Evolutionary conservation across 2,113 vertebrate genomes (phyloP).

Genomic region (Cettia cetti): DNA sequence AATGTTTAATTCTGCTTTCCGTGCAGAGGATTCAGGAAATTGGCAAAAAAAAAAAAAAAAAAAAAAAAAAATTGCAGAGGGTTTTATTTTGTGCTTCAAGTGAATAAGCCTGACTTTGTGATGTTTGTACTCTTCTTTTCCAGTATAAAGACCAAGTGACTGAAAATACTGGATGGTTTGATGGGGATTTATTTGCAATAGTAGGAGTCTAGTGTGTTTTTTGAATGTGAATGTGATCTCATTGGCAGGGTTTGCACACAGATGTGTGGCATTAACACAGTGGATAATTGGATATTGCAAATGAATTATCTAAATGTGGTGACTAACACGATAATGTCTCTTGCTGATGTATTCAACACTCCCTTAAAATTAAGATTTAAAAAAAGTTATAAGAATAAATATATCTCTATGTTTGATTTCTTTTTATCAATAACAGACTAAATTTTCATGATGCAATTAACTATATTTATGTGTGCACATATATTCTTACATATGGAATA

Average conservation of each 20-base stretch:
- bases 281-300: slow-evolving; percentile 67
- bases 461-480: neutral
- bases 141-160: neutral
- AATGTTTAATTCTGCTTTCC: neutral
- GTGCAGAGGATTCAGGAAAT: neutral
- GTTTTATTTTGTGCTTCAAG: slow-evolving; percentile 17
- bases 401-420: neutral
- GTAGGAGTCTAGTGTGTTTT: neutral
- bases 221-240: slow-evolving; percentile 43
- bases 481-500: neutral
- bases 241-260: slow-evolving; percentile 60
- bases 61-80: neutral
- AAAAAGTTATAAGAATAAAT: neutral
- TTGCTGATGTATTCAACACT: neutral
- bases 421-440: neutral
- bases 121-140: neutral
- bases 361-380: neutral
- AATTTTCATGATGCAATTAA: neutral
- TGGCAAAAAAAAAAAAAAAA: slow-evolving; percentile 5
- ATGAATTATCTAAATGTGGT: slow-evolving; percentile 55
- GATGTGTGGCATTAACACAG: slow-evolving; percentile 66
- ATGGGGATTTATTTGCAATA: slow-evolving; percentile 35
- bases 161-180: slow-evolving; percentile 19
- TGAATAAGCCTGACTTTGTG: slow-evolving; percentile 25
- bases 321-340: slow-evolving; percentile 50